Base-by-base conservation (phyloP, 2,113 vertebrate species). In the Sprattus sprattus region DNA sequence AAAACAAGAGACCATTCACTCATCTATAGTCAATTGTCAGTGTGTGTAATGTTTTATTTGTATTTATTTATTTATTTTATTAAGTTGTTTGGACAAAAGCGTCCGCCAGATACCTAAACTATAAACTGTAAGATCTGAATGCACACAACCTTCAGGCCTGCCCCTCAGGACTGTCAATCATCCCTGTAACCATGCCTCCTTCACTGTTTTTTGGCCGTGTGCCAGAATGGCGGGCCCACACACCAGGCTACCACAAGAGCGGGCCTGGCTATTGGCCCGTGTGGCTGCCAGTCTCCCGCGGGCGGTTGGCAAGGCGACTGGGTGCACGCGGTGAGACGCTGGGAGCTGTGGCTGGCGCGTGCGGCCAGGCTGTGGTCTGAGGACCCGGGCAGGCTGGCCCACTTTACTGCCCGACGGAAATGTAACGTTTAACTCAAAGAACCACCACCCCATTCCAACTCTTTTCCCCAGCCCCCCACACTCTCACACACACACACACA, bases 401-500 rank as follows among this genome's bases (percentile, higher is more conserved):
- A 10, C 25, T 67, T 67, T n/a, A 67, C 60, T 67, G 60, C 60
- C 60, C 25, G 60, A 67, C 25, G 60, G 60, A 67, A 25, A 67
- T 67, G 60, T 67, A 67, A 67, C 25, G 60, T 28, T 28, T 28
- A 67, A 28, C 10, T 10, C 16, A 4, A 4, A 54, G 52, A 54
- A 54, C 52, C 52, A 54, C 16, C 52, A 54, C 11, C 60, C 60
- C 60, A 6, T 67, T 28, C 54, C 15, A 16, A 18, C 54, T 60
- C 54, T 1, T 18, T 4, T 2, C 54, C 54, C 2, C 22, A 3
- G 18, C 2, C 15, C 1, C 18, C 16, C 6, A 67, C 22, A 67
- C n/a, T n/a, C n/a, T n/a, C 60, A 67, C 60, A 67, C 60, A 67
- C 60, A 60, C 54, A 60, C 54, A 60, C 54, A 60, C 54, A 60